These are phyloP conservation scores for Cacoxenus indagator DNA, from an alignment of 2,888 invertebrate genomes.

Conservation along the genomic window DNA sequence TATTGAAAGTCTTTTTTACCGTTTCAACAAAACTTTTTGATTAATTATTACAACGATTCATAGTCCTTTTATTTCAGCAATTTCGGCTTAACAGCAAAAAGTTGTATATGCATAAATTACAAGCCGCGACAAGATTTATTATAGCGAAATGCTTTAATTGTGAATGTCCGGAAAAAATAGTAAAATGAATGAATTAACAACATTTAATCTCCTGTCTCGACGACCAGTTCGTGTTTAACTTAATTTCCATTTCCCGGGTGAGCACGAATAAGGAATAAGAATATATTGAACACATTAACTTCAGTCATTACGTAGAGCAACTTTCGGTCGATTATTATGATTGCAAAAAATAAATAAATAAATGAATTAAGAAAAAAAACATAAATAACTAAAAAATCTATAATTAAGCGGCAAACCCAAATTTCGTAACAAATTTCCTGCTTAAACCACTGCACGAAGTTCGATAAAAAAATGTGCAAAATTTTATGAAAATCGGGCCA, in stretches of 20 bases:
- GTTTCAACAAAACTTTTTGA: constrained; percentile 12
- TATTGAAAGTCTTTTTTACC: constrained; percentile 2
- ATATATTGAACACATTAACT: no score
- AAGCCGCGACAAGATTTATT: constrained; percentile 16
- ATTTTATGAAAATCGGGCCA: no score
- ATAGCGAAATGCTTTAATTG: not conserved
- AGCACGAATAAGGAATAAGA: not conserved
- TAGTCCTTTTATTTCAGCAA: not conserved
- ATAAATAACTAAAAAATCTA: no score
- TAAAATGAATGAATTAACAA: no score
- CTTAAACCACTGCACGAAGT: no score
- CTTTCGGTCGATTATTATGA: no score
- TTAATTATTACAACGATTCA: constrained; percentile 15
- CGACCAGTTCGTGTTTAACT: not conserved
- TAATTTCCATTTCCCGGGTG: not conserved
- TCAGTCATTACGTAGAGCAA: no score
- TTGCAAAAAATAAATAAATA: no score
- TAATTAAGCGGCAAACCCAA: no score
- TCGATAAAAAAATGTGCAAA: no score
- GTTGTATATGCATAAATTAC: constrained; percentile 13
- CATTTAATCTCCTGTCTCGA: not conserved
- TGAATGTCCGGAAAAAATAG: not conserved
- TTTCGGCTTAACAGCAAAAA: not conserved
- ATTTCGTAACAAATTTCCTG: no score
- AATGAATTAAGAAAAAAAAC: no score